Percentiles rank a stretch among this genome's conserved stretches.
These are phyloP conservation scores for Pseudoatta argentina DNA, from an alignment of 1,140 invertebrate species.

Conservation along the genomic window DNA sequence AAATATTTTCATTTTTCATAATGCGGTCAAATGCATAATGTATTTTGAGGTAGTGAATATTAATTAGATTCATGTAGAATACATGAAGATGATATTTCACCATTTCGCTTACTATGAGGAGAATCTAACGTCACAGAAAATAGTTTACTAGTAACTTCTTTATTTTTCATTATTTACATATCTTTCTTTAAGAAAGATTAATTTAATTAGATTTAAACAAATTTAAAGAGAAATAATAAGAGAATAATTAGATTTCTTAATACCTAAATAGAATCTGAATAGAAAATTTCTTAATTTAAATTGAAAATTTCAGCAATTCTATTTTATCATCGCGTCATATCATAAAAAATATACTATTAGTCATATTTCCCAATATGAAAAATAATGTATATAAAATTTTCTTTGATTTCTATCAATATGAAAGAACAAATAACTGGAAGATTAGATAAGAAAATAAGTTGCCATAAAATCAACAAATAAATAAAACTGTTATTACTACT, in stretches of 20 bases:
- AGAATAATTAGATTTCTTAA: neutral
- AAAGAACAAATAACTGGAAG: neutral
- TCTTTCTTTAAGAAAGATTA: neutral
- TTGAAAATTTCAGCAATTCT: neutral
- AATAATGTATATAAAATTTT: neutral
- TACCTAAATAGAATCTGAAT: neutral
- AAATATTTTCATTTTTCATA: constrained; percentile 39
- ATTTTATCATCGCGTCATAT: neutral
- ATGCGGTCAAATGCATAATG: constrained; percentile 8
- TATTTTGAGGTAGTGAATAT: constrained; percentile 39
- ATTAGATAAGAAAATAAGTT: neutral
- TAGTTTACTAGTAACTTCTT: neutral
- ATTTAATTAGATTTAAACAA: neutral
- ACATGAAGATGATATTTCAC: constrained; percentile 13
- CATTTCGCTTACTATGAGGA: neutral
- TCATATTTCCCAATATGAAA: neutral
- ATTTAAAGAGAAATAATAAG: neutral
- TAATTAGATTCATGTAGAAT: constrained; percentile 30
- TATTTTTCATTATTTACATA: neutral
- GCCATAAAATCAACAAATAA: neutral
- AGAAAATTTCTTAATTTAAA: too few relatives aligned
- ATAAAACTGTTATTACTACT: neutral
- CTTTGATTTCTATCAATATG: neutral
- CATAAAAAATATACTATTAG: neutral
- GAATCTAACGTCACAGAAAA: neutral